Conservation (phyloP, 2,797 vertebrate genomes). For the Apogon hyalosoma region DNA sequence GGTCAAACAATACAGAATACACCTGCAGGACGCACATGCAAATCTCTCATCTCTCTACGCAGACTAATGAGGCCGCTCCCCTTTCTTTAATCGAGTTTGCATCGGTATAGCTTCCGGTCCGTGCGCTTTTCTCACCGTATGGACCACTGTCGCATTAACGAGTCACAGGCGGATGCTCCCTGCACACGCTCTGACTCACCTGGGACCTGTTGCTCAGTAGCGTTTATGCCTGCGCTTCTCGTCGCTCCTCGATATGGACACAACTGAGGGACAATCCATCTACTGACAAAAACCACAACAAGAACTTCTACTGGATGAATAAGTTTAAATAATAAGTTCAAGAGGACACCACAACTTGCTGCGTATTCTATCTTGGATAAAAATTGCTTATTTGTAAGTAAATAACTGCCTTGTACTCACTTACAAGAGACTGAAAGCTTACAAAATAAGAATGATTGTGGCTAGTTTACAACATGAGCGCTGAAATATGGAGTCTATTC, state of each 20-base stretch:
- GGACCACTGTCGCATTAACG: background rate
- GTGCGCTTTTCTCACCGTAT: background rate
- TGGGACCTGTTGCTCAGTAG: slow-evolving; percentile 64
- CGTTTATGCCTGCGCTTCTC: background rate
- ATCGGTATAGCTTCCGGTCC: background rate
- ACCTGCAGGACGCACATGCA: slow-evolving; percentile 50
- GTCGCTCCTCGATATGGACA: slow-evolving; percentile 8
- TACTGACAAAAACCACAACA: background rate
- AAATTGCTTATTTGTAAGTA: slow-evolving; percentile 56
- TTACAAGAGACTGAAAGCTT: too few relatives aligned
- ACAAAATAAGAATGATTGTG: background rate
- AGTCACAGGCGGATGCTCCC: slow-evolving; percentile 49
- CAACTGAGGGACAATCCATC: slow-evolving; percentile 6
- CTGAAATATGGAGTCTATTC: too few relatives aligned
- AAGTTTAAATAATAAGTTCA: slow-evolving; percentile 3
- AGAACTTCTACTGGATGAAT: slow-evolving; percentile 41
- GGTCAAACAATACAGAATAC: slow-evolving; percentile 34
- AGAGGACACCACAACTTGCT: slow-evolving; percentile 15
- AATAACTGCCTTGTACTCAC: too few relatives aligned
- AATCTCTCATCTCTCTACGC: slow-evolving; percentile 20
- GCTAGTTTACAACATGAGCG: too few relatives aligned
- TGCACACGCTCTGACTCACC: slow-evolving; percentile 38
- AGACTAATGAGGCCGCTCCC: background rate
- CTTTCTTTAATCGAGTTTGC: background rate
- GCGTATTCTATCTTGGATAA: slow-evolving; percentile 13